Base-by-base conservation (phyloP, 2,888 invertebrate genomes). In the Rutpela maculata region DNA sequence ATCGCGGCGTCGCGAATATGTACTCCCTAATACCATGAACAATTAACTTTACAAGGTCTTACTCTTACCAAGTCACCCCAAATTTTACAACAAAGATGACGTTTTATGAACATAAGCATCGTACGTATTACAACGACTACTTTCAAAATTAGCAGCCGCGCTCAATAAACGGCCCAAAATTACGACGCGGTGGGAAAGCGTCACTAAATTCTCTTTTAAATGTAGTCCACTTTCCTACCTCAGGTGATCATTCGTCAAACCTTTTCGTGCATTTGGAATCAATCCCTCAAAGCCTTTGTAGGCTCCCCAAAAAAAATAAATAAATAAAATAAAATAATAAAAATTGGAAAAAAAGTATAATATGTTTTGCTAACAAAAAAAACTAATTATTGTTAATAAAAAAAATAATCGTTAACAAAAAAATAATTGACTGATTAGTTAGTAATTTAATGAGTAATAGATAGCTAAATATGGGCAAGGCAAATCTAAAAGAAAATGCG, bases 161-260 rank as follows among this genome's bases (percentile, higher is more conserved):
- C 7, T 57, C 19, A 57, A 57, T 19, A 57, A 57, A 18, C 18
- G 18, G 10, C 17, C 57, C 17, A 35, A 84, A 66, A 78, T 76
- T 82, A 50, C 70, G 69, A 55, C 74, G 80, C 0, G 72, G 79
- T 26, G 83, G 84, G 78, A 84, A 84, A 31, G 83, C 82, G 19
- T 82, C 82, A 11, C 72, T 15, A 82, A 83, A 84, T 31, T 84
- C 82, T 31, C 79, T 60, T 55, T 79, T 73, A 80, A 83, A 84
- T 31, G 60, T 72, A 17, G 62, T 69, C 80, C 82, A 84, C 69
- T 73, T 70, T 77, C 78, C 76, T 17, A 69, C 68, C 18, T 74
- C 74, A 22, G 82, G 82, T 17, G 62, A 65, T 82, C 83, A 84
- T 9, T 26, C 22, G 10, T 79, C 79, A 57, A 75, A 77, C 76